Conservation (phyloP, 53 echinoderm and acorn worm species). For the Holothuria leucospilota region DNA sequence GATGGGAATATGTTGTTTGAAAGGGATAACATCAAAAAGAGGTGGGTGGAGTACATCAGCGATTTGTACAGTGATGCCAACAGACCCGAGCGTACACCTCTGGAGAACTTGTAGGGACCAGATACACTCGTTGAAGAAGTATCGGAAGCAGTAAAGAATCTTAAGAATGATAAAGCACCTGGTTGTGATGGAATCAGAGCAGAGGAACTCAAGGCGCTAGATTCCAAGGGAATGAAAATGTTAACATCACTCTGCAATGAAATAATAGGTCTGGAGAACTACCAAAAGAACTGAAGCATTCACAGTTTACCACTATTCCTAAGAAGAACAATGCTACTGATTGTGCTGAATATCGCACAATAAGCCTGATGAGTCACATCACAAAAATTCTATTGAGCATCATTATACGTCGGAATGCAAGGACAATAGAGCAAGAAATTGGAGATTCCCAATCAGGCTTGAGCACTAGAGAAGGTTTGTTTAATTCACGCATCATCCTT, state of each 20-base stretch:
- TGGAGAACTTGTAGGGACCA: no score
- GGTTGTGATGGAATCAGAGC: constrained; percentile 3
- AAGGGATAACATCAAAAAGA: no score
- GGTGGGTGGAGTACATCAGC: no score
- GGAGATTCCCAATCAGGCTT: no score
- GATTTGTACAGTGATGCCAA: no score
- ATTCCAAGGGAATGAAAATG: background rate
- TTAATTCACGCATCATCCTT: constrained; percentile 39
- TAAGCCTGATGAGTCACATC: no score
- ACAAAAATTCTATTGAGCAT: background rate
- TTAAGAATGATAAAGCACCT: background rate
- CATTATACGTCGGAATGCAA: background rate
- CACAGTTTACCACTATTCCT: no score
- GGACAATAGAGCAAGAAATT: background rate
- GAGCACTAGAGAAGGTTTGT: constrained; percentile 41
- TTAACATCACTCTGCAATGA: background rate
- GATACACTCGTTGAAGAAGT: background rate
- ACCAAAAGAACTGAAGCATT: no score
- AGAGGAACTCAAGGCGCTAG: background rate
- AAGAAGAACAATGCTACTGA: no score
- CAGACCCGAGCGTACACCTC: no score
- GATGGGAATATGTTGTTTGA: no score
- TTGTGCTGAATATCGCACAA: no score
- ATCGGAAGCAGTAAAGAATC: background rate
- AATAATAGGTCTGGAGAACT: constrained; percentile 1